Evolutionary conservation across 1,140 invertebrate species (phyloP).

Genomic region (Pseudomyrmex flavicornis): DNA sequence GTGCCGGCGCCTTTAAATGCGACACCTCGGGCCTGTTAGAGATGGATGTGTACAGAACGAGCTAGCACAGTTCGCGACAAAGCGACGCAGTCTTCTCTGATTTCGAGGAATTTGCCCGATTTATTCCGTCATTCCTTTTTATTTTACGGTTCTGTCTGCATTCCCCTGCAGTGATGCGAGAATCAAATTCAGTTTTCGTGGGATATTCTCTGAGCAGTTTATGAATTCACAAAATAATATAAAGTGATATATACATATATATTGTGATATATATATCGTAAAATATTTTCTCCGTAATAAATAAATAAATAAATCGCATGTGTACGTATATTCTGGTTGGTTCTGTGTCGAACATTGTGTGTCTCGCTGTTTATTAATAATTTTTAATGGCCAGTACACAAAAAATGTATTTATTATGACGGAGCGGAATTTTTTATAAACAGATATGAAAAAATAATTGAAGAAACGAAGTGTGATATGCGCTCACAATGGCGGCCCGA

Average conservation of each 20-base stretch:
- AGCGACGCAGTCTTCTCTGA: constrained; percentile 28
- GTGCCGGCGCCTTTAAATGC: constrained; percentile 67
- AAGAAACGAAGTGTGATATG: constrained; percentile 24
- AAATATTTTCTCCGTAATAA: not conserved
- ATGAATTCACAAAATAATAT: not conserved
- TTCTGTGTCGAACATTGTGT: not conserved
- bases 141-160: constrained; percentile 21
- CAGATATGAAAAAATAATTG: constrained; percentile 16
- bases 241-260: too few relatives aligned
- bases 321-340: not conserved
- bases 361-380: not conserved
- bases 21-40: constrained; percentile 53
- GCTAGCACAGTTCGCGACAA: constrained; percentile 52
- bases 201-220: constrained; percentile 4
- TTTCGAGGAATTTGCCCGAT: constrained; percentile 7
- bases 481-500: constrained; percentile 18
- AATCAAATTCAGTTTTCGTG: constrained; percentile 2
- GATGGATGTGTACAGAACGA: not conserved
- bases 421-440: constrained; percentile 4
- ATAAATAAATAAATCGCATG: not conserved
- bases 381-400: not conserved
- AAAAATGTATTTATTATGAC: not conserved
- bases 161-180: not conserved
- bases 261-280: not conserved
- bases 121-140: constrained; percentile 13